Evolutionary conservation across 2,797 vertebrate genomes (phyloP), one percentile per base, ranked within the genome.

Genomic region (Parauchenoglanis punctatus): DNA sequence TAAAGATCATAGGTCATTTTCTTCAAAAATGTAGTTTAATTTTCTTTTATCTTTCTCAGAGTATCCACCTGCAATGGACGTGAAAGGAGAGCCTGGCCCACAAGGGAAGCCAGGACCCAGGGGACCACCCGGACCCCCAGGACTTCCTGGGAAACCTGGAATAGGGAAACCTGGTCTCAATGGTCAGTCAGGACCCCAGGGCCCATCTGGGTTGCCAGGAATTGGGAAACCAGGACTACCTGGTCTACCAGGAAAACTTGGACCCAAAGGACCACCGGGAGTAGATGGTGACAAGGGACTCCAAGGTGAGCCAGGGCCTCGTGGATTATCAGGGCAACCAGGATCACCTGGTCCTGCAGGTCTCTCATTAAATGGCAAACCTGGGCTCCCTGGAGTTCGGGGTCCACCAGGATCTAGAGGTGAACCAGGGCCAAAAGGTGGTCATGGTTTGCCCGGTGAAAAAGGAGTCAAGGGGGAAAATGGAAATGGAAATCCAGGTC

Each of bases 41-140:
- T 56, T 52, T 12, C 54, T 81, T 92, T 91, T 35, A 6, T 96
- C 88, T 95, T 89, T 93, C 91, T 83, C 90, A 99, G 98, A 99
- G 93, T 96, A 98, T 96, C 98, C 97, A 23, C 97, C 97, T 0
- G 91, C 98, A 94, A 96, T 97, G 94, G 97, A 98, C 87, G 95
- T 99, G 88, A 99, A 99, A 94, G 99, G 98, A 73, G 98, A 99
- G 91, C 97, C 97, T 7, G 99, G 99, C 15, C 97, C 97, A 0
- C 97, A 96, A 90, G 99, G 99, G 54, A 98, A 99, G 89, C 98
- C 98, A 0, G 99, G 99, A 87, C 97, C 96, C 0, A 97, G 97
- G 49, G 99, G 99, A 25, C 97, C 97, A 23, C 88, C 97, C 23
- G 99, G 99, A 0, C 95, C 96, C 73, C 89, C 97, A 2, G 99